phyloP scores from a whole-genome alignment of 2,113 vertebrate genomes.

The Bubo scandiacus region DNA sequence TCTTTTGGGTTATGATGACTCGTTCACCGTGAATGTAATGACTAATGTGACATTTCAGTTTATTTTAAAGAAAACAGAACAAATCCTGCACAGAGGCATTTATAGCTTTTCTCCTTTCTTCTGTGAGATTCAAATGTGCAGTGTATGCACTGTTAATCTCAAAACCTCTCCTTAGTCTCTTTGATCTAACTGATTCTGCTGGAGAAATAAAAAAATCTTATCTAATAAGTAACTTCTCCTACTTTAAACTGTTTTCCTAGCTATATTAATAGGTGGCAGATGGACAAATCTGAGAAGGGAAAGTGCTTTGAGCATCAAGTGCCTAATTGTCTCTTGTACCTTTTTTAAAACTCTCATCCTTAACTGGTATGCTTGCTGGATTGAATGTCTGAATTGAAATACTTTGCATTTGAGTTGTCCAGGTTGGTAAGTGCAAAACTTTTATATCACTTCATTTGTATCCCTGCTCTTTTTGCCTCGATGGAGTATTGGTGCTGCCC shows the following conservation, averaged over 20 bases:
- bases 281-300: neutral
- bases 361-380: neutral
- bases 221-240: neutral
- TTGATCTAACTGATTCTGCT: neutral
- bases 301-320: neutral
- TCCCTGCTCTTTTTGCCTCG: neutral
- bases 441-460: neutral
- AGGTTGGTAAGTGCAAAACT: neutral
- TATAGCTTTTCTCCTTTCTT: neutral
- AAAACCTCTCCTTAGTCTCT: neutral
- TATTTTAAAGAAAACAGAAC: constrained; percentile 25
- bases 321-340: neutral
- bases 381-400: neutral
- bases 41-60: constrained; percentile 28
- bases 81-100: neutral
- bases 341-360: neutral
- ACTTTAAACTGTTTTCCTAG: neutral
- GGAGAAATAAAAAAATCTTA: neutral
- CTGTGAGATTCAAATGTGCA: neutral
- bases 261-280: neutral
- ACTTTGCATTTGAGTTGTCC: neutral
- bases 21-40: neutral
- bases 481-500: neutral
- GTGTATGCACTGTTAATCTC: neutral
- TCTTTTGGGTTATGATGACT: constrained; percentile 20